phyloP scores from a whole-genome alignment of 2,113 vertebrate species.

The Scomber scombrus region DNA sequence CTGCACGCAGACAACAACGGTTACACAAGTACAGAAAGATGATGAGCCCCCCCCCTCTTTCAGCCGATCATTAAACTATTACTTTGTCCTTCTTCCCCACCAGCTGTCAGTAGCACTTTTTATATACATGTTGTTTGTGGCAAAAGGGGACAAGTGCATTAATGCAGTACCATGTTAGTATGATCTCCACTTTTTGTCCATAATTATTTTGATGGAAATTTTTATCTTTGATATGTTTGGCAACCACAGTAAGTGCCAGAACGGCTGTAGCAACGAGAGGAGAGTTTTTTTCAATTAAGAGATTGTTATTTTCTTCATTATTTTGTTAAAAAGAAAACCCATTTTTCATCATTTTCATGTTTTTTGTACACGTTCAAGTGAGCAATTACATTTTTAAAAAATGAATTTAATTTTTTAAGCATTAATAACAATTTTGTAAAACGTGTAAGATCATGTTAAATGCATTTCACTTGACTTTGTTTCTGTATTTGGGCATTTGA shows the following conservation, averaged over 20 bases:
- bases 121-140: slow-evolving; percentile 69
- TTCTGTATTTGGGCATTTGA: slow-evolving; percentile 65
- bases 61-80: slow-evolving; percentile 42
- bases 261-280: slow-evolving; percentile 18
- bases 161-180: slow-evolving; percentile 64
- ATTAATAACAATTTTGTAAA: slow-evolving; percentile 54
- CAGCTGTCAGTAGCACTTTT: slow-evolving; percentile 83
- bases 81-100: slow-evolving; percentile 52
- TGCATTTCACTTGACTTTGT: slow-evolving; percentile 67
- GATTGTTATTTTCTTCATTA: slow-evolving; percentile 42
- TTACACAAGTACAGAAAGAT: slow-evolving; percentile 32
- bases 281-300: slow-evolving; percentile 17
- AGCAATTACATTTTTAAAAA: slow-evolving; percentile 17
- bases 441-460: slow-evolving; percentile 52
- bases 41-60: slow-evolving; percentile 4
- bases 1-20: slow-evolving; percentile 38
- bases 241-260: slow-evolving; percentile 40
- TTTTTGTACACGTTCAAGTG: slow-evolving; percentile 57
- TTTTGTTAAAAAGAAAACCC: slow-evolving; percentile 27
- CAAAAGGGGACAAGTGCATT: slow-evolving; percentile 78
- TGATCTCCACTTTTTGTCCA: slow-evolving; percentile 52
- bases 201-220: slow-evolving; percentile 44
- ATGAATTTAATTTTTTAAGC: slow-evolving; percentile 27
- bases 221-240: slow-evolving; percentile 32
- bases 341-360: slow-evolving; percentile 46